Evolutionary conservation across 2,888 invertebrate species (phyloP).

Genomic region (Ectropis crepuscularia): DNA sequence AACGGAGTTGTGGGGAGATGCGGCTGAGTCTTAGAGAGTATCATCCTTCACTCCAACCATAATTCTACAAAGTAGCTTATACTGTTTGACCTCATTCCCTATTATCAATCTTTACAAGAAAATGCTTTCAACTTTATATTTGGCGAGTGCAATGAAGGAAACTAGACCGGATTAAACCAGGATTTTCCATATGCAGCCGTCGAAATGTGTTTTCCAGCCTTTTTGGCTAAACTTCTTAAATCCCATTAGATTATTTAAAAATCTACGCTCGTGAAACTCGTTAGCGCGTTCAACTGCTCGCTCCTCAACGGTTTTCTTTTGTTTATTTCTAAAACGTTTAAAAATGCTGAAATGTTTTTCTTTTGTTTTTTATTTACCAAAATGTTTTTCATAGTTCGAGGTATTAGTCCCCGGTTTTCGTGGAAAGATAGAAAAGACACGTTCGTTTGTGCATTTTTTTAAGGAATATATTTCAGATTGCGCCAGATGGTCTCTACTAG

Average conservation of each 20-base stretch:
- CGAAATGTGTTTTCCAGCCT: conserved; percentile 6
- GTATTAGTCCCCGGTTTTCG: neutral
- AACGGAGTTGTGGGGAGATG: too few species aligned
- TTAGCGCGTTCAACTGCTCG: conserved; percentile 4
- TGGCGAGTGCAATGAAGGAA: conserved; percentile 5
- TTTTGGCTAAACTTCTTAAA: conserved; percentile 18
- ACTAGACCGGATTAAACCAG: conserved; percentile 1
- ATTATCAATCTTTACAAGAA: conserved; percentile 11
- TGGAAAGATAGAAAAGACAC: neutral
- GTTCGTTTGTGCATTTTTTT: too few species aligned
- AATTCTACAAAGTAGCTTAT: too few species aligned
- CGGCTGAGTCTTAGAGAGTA: too few species aligned
- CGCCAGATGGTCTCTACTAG: too few species aligned
- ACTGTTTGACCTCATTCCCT: conserved; percentile 1
- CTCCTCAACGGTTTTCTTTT: neutral
- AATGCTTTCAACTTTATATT: conserved; percentile 15
- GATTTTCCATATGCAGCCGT: conserved; percentile 8
- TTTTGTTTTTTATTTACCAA: neutral
- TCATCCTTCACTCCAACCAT: too few species aligned
- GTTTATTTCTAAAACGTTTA: neutral
- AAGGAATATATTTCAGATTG: too few species aligned
- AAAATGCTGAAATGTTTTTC: neutral
- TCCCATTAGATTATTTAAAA: conserved; percentile 9
- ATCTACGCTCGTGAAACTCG: conserved; percentile 12
- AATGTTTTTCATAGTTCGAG: neutral